Base-by-base conservation (phyloP, 2,888 invertebrate genomes). In the Trichacis sp. region DNA sequence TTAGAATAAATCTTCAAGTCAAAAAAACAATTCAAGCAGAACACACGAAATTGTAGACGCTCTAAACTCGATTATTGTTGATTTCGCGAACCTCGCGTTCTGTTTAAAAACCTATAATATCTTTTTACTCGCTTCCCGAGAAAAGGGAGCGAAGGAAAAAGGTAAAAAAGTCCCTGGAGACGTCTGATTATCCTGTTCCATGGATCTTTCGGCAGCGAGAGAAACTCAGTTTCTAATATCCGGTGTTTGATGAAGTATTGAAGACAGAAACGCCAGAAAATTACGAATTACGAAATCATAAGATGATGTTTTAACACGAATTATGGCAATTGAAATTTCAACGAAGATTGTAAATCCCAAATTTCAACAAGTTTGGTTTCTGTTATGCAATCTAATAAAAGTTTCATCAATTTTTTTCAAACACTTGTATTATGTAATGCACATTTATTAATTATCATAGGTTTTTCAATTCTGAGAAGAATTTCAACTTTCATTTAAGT, bases 221-320 rank as follows among this genome's bases (percentile, higher is more conserved):
- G 46, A 56, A 59, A 56, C 40, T 60, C 33, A 20, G 11, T 52
- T 56, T 61, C 54, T 54, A 65, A 65, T 65, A 65, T 65, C 60
- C 65, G 65, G 53, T 30, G 53, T 61, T 53, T 57, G 61, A 61
- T 57, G 60, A 65, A 61, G 53, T 57, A 57, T 61, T 61, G 54
- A 61, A 51, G 38, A 46, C 50, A 38, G 17, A 30, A 11, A 11
- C 30, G 15, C 9, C 2, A 14, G 47, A 15, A 47, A 59, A 55
- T 36, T 57, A 49, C 57, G 53, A 58, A 65, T n/a, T n/a, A n/a
- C n/a, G 58, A 4, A 24, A 60, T 56, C 51, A 45, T 38, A 42
- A 19, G 24, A 19, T 18, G 40, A 40, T 42, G 50, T 33, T 30
- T 36, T 50, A 59, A 55, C 50, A 33, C 45, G 30, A 19, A 15